Percentiles rank a stretch among this genome's conserved stretches.
Evolutionary conservation across 2,113 vertebrate genomes (phyloP).

Genomic region (Anarrhichthys ocellatus): DNA sequence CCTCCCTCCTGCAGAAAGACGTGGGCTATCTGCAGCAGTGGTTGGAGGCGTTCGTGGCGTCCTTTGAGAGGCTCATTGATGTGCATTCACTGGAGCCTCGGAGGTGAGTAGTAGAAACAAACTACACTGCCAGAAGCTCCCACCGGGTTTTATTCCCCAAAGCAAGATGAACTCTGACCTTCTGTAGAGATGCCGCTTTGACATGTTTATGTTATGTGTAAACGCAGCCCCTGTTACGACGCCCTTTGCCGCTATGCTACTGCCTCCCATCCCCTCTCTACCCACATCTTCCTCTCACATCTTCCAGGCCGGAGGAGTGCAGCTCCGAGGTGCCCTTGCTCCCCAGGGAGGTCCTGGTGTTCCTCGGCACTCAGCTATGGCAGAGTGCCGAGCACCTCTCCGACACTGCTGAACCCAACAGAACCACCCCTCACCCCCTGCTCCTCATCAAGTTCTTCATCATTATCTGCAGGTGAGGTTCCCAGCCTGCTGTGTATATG

Average conservation of each 20-base stretch:
- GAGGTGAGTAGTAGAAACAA: slow-evolving; percentile 81
- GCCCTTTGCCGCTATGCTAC: slow-evolving; percentile 10
- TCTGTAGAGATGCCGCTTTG: slow-evolving; percentile 30
- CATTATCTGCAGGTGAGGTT: slow-evolving; percentile 90
- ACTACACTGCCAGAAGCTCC: slow-evolving; percentile 2
- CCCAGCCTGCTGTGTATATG: not conserved
- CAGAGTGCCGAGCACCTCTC: slow-evolving; percentile 82
- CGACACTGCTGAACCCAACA: slow-evolving; percentile 49
- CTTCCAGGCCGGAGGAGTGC: slow-evolving; percentile 87
- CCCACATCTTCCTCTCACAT: slow-evolving; percentile 1
- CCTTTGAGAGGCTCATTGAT: slow-evolving; percentile 91
- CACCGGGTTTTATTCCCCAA: slow-evolving; percentile 15
- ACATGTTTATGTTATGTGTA: slow-evolving; percentile 44
- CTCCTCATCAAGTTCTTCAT: slow-evolving; percentile 94
- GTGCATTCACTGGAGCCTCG: slow-evolving; percentile 91
- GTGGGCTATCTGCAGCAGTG: slow-evolving; percentile 93
- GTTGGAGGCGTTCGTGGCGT: slow-evolving; percentile 91
- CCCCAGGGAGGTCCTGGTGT: slow-evolving; percentile 86
- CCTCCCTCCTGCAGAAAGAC: slow-evolving; percentile 88
- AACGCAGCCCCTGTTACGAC: slow-evolving; percentile 1
- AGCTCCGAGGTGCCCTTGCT: slow-evolving; percentile 88
- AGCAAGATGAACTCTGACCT: slow-evolving; percentile 29
- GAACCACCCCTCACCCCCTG: slow-evolving; percentile 84
- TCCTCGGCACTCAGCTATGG: slow-evolving; percentile 86
- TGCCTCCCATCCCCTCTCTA: slow-evolving; percentile 5